These are phyloP conservation scores for Myotis daubentonii DNA, from an alignment of 2,797 vertebrate species.

Conservation along the genomic window DNA sequence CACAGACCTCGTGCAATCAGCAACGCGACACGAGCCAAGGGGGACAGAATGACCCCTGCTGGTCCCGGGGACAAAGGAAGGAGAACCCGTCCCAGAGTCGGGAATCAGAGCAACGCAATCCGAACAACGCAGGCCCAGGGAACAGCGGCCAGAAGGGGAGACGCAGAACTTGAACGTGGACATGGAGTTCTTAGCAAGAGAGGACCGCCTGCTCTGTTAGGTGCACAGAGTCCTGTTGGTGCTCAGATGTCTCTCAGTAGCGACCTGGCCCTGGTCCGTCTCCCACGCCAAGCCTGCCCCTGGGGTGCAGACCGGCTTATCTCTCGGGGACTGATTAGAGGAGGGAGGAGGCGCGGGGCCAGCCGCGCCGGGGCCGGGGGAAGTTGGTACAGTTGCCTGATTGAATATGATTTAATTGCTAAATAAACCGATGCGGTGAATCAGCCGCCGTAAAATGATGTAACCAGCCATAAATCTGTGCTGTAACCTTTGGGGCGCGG, in stretches of 20 bases:
- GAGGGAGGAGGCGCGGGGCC: slow-evolving; percentile 67
- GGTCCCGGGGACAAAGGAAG: not conserved
- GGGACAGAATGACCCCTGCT: not conserved
- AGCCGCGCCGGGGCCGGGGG: slow-evolving; percentile 60
- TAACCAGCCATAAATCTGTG: slow-evolving; percentile 80
- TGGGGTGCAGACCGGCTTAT: slow-evolving; percentile 53
- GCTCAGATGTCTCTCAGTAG: not conserved
- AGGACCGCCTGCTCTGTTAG: not conserved
- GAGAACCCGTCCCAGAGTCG: not conserved
- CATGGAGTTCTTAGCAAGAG: not conserved
- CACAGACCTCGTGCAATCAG: not conserved
- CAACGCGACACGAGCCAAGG: not conserved
- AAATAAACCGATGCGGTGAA: slow-evolving; percentile 83
- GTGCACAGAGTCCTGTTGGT: no score
- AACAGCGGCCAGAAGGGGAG: not conserved
- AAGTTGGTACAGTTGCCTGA: slow-evolving; percentile 65
- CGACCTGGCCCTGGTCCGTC: not conserved
- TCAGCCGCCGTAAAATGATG: slow-evolving; percentile 81
- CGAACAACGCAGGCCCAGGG: not conserved
- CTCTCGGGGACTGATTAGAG: slow-evolving; percentile 61
- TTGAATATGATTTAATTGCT: slow-evolving; percentile 78
- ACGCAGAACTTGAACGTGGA: not conserved
- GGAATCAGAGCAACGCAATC: not conserved
- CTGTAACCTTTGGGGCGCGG: slow-evolving; percentile 81
- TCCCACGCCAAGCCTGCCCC: slow-evolving; percentile 20